Evolutionary conservation across 1,140 invertebrate genomes (phyloP), one percentile per base, ranked within the genome.

Genomic region (Agrypnia vestita): DNA sequence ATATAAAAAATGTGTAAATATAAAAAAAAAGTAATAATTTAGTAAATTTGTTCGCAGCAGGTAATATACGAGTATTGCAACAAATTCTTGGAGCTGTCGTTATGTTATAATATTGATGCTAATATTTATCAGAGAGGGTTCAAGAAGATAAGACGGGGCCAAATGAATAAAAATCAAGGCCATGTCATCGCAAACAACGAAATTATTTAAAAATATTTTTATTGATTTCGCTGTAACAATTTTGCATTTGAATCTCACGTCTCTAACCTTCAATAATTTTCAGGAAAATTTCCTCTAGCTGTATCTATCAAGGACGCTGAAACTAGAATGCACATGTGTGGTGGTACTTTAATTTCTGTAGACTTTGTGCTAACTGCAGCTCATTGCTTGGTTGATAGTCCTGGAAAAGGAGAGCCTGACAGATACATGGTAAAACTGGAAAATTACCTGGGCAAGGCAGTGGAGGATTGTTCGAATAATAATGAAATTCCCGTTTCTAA

Each of bases 291-390:
- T 62, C 79, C 82, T n/a, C 15, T 80, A 3, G 75, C 71, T 11
- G 62, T 80, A 1, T 83, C 82, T 15, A 64, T 83, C 25, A 80
- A 73, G 21, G 74, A 78, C 61, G 25, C 53, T 35, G 44, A 77
- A 35, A 78, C 67, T 6, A 80, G 80, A 21, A 47, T 55, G 47
- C 86, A 86, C 72, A 72, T 76, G 12, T 92, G 91, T 82, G 91
- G 91, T 13, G 91, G 88, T 8, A 87, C 89, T 4, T 85, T 92
- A 56, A 85, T 92, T 13, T 85, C 84, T 61, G 80, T 85, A 44
- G 76, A 84, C 12, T 88, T 85, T 82, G 85, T 90, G 67, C 73
- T 92, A 25, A 90, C 88, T 21, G 91, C 91, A 17, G 91, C 90
- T 51, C 91, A 92, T 83, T 92, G 91, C 82, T 79, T 84, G 21